Evolutionary conservation across 2,797 vertebrate species (phyloP).

Genomic region (Kryptolebias ocellatus): DNA sequence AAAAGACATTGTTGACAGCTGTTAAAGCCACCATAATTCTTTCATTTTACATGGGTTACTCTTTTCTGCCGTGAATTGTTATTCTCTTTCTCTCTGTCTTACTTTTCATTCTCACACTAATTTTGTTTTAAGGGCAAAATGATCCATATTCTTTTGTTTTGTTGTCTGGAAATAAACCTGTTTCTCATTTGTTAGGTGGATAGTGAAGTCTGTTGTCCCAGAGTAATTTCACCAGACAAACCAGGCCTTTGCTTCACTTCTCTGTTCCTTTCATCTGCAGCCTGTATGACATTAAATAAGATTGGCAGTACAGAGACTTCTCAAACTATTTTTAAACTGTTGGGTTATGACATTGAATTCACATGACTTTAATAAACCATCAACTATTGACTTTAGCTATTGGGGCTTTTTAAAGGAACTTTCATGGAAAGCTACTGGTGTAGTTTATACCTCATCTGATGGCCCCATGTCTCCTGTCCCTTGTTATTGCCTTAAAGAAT

Average conservation of each 20-base stretch:
- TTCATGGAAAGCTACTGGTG: constrained; percentile 49
- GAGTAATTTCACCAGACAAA: constrained; percentile 64
- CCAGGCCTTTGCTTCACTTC: constrained; percentile 64
- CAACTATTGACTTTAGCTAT: constrained; percentile 18
- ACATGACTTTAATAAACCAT: constrained; percentile 49
- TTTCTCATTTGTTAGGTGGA: constrained; percentile 76
- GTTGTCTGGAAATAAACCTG: constrained; percentile 70
- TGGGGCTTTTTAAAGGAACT: constrained; percentile 29
- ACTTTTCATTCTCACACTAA: constrained; percentile 32
- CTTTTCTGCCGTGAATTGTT: constrained; percentile 60
- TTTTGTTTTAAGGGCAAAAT: constrained; percentile 52
- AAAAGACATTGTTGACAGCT: constrained; percentile 73
- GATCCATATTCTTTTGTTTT: constrained; percentile 65
- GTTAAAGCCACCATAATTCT: constrained; percentile 69
- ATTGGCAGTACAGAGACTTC: constrained; percentile 36
- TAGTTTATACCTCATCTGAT: constrained; percentile 44
- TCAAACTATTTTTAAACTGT: constrained; percentile 47
- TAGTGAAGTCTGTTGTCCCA: constrained; percentile 61
- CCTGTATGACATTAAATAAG: constrained; percentile 49
- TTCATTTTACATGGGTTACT: constrained; percentile 68
- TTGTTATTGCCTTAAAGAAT: constrained; percentile 51
- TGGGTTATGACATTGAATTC: constrained; percentile 28
- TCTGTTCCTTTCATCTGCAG: constrained; percentile 31
- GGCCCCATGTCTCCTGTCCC: constrained; percentile 49
- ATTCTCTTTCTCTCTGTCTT: constrained; percentile 60